These are phyloP conservation scores for Varanus komodoensis DNA, from an alignment of 2,113 vertebrate species.

Conservation along the genomic window DNA sequence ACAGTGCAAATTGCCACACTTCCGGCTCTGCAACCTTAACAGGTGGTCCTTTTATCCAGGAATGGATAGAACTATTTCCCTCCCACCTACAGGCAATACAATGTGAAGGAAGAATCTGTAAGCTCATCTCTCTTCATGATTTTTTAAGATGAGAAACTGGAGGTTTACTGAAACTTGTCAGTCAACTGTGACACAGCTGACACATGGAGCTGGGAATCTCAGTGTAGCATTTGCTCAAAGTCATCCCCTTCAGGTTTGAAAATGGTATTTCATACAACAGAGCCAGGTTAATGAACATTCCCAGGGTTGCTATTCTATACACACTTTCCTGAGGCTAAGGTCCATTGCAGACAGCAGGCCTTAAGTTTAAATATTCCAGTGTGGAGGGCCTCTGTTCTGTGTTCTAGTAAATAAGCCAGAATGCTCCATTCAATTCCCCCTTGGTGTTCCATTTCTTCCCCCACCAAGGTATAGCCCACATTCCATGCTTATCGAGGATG, in stretches of 20 bases:
- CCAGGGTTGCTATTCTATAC: not conserved
- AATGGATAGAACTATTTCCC: too few species aligned
- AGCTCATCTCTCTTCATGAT: not conserved
- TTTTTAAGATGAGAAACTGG: not conserved
- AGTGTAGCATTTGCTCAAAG: too few species aligned
- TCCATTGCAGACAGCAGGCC: not conserved
- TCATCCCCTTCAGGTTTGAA: not conserved
- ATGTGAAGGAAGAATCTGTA: not conserved
- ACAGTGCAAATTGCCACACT: too few species aligned
- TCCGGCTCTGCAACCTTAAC: too few species aligned
- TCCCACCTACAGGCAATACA: too few species aligned
- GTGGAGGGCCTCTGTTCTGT: not conserved
- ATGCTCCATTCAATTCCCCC: not conserved
- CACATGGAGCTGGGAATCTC: too few species aligned
- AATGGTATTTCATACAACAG: not conserved
- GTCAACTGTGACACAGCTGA: too few species aligned
- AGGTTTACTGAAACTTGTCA: not conserved
- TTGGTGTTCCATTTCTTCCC: too few species aligned
- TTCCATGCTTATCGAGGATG: not conserved
- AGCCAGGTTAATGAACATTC: not conserved
- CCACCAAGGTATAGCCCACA: not conserved
- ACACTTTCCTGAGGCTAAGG: too few species aligned
- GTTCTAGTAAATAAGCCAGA: not conserved
- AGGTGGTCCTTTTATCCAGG: too few species aligned
- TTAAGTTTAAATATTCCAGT: not conserved